phyloP scores from a whole-genome alignment of 2,888 invertebrate genomes.

The Tenthredo mesomela region DNA sequence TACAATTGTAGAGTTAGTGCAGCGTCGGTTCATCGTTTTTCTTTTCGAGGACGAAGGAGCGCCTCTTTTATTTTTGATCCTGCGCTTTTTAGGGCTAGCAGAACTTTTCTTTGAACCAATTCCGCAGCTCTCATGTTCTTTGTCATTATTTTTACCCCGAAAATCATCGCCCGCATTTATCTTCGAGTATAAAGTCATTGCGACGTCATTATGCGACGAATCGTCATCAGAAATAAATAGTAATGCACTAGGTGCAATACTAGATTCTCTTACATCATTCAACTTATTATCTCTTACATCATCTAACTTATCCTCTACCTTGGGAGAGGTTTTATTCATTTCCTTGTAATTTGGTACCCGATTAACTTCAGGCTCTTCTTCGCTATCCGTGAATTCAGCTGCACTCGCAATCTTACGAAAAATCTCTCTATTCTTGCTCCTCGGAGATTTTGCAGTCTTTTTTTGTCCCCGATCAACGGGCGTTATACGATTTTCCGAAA shows the following conservation, averaged over 20 bases:
- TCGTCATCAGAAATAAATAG: conserved; percentile 3
- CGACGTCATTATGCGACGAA: not conserved
- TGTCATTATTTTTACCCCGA: conserved; percentile 2
- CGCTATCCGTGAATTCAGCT: not conserved
- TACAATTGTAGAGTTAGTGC: conserved; percentile 10
- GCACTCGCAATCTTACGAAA: not conserved
- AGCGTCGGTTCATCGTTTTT: not conserved
- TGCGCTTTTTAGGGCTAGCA: not conserved
- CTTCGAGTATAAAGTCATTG: not conserved
- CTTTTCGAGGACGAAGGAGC: conserved; percentile 6
- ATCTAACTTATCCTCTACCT: not conserved
- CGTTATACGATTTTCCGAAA: not conserved
- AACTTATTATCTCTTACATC: not conserved
- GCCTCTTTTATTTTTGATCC: not conserved
- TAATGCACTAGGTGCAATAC: no score
- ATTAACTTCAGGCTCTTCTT: not conserved
- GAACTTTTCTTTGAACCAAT: not conserved
- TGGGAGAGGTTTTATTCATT: not conserved
- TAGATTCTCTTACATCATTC: not conserved
- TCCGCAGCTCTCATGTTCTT: not conserved
- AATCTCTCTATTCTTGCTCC: not conserved
- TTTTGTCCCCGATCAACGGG: not conserved
- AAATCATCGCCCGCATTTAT: not conserved
- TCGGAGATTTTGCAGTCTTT: not conserved
- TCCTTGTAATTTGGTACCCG: not conserved